Base-by-base conservation (phyloP, 1,140 invertebrate genomes). In the Acyrthosiphon pisum region DNA sequence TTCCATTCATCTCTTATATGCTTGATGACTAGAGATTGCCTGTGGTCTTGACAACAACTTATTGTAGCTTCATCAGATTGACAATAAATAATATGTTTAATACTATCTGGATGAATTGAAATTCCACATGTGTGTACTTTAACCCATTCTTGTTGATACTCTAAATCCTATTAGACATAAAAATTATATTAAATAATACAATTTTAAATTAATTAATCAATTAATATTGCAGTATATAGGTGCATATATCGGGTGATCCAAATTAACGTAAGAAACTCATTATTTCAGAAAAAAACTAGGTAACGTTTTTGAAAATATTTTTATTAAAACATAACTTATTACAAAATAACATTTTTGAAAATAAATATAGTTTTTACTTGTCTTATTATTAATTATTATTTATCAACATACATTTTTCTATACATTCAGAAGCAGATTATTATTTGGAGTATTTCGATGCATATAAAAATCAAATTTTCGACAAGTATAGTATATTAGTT, bases 1-100 rank as follows among this genome's bases (percentile, higher is more conserved):
- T 95, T 94, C 89, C 95, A 94, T 90, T 95, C 95, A 35, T 95
- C 95, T 0, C 94, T 94, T 8, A 95, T 94, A 93, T 95, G 95
- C 48, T 95, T 95, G 30, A 95, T 94, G 20, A 96, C 94, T 30
- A 96, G 94, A 18, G 96, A 95, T 90, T 94, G 94, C 14, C 94
- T 94, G 0, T 95, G 94, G 94, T 96, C 96, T 94, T 95, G 95
- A 83, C 96, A 96, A 94, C 96, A 96, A 93, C 95, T 95, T 60
- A 96, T 93, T 37, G 96, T 91, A 1, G 95, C 94, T 44, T 95
- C 94, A 22, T 95, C 95, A 37, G 95, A 95, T 20, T 94, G 90
- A 83, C 94, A 95, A 94, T 95, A 95, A 90, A 94, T 93, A 11
- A 96, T 94, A 20, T 95, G 94, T 11, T 94, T 94, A 0, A 96